Evolutionary conservation across 2,113 vertebrate genomes (phyloP).

Genomic region (Peromyscus leucopus): DNA sequence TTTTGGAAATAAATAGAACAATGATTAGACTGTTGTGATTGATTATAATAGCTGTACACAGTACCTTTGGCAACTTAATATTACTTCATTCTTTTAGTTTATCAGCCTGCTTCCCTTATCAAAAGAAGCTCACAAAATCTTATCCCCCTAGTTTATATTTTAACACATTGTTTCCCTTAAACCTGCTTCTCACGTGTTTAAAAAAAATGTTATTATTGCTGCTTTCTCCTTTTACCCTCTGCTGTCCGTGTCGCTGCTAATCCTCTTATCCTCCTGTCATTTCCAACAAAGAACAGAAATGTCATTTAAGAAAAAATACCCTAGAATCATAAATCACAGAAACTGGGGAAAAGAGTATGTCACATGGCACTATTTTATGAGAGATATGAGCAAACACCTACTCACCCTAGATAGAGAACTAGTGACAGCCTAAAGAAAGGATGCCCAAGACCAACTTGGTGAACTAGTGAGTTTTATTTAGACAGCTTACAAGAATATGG

Average conservation of each 20-base stretch:
- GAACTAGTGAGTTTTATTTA: background rate
- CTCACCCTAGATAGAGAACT: background rate
- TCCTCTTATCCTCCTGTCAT: constrained; percentile 2
- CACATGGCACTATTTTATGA: background rate
- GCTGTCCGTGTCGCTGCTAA: constrained; percentile 8
- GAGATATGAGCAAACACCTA: background rate
- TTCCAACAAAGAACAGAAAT: constrained; percentile 48
- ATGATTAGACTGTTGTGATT: constrained; percentile 17
- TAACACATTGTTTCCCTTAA: constrained; percentile 31
- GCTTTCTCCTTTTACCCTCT: background rate
- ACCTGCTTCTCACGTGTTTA: background rate
- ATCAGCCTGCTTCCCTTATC: background rate
- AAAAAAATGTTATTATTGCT: constrained; percentile 44
- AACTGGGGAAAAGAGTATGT: background rate
- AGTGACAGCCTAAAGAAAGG: background rate
- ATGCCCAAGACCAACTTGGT: background rate
- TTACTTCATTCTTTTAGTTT: constrained; percentile 45
- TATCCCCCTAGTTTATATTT: background rate
- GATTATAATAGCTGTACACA: background rate
- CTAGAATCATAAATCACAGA: constrained; percentile 52
- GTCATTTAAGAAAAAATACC: background rate
- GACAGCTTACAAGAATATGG: background rate
- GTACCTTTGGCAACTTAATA: constrained; percentile 28
- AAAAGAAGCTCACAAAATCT: constrained; percentile 5
- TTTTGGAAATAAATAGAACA: constrained; percentile 39